Percentiles rank a stretch among this genome's conserved stretches.
phyloP scores from a whole-genome alignment of 2,888 invertebrate species.

The Lithophane semibrunnea region DNA sequence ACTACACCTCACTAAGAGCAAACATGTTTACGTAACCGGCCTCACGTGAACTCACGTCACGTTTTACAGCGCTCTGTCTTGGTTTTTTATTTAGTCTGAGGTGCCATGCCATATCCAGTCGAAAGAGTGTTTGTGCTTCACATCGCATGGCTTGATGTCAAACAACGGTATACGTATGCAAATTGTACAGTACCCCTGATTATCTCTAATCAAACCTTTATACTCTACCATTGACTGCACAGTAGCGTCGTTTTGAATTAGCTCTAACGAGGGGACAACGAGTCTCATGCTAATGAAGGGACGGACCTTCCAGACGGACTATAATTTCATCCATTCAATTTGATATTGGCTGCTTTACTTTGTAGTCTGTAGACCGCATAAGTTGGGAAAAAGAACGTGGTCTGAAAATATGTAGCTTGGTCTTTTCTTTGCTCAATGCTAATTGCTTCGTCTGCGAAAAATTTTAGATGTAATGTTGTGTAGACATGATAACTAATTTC shows the following conservation, averaged over 20 bases:
- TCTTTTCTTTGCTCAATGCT: slow-evolving; percentile 7
- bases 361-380: neutral
- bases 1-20: too few relatives aligned
- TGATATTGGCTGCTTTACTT: slow-evolving; percentile 14
- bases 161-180: slow-evolving; percentile 55
- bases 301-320: slow-evolving; percentile 16
- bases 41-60: too few relatives aligned
- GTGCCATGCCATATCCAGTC: slow-evolving; percentile 38
- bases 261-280: slow-evolving; percentile 23
- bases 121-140: slow-evolving; percentile 29
- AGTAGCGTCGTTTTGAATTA: slow-evolving; percentile 32
- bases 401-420: slow-evolving; percentile 13
- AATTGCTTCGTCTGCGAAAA: neutral
- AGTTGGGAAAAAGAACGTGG: slow-evolving; percentile 10
- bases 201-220: slow-evolving; percentile 48
- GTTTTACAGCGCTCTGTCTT: too few relatives aligned
- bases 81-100: too few relatives aligned
- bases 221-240: slow-evolving; percentile 13
- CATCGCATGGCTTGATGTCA: slow-evolving; percentile 35
- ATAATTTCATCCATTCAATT: slow-evolving; percentile 28
- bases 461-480: neutral
- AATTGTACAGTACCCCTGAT: slow-evolving; percentile 31
- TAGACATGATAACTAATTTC: neutral
- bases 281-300: slow-evolving; percentile 42
- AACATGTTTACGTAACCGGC: too few relatives aligned